phyloP scores from a whole-genome alignment of 2,888 invertebrate species.

The Ochropleura leucogaster region DNA sequence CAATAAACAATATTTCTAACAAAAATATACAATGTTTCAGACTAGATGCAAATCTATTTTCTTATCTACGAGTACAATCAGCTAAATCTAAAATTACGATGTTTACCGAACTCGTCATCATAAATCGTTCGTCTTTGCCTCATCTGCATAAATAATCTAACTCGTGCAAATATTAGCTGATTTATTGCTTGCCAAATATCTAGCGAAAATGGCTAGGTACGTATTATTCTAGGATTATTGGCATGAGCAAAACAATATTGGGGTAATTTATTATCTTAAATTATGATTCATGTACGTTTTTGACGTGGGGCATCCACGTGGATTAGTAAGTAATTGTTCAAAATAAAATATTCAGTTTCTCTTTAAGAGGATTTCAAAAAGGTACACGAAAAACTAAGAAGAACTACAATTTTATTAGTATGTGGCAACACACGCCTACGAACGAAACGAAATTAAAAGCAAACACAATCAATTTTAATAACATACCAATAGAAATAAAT shows the following conservation, averaged over 20 bases:
- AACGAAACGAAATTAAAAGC: slow-evolving; percentile 8
- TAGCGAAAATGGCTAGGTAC: slow-evolving; percentile 20
- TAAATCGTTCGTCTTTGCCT: slow-evolving; percentile 27
- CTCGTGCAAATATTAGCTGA: slow-evolving; percentile 28
- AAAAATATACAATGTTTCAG: background rate
- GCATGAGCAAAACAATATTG: background rate
- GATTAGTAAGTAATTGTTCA: background rate
- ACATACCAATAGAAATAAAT: slow-evolving; percentile 10
- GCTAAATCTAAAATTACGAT: slow-evolving; percentile 14
- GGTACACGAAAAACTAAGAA: background rate
- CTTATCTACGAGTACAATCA: slow-evolving; percentile 28
- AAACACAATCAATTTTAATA: slow-evolving; percentile 11
- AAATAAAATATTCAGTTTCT: background rate
- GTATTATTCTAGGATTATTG: background rate
- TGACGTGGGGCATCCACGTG: background rate
- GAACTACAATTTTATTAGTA: background rate
- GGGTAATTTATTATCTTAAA: background rate
- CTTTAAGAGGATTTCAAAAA: no score
- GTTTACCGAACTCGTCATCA: slow-evolving; percentile 26
- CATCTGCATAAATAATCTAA: slow-evolving; percentile 23
- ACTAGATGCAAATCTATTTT: slow-evolving; percentile 8
- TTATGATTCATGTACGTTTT: background rate
- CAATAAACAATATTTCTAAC: background rate
- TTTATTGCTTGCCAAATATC: slow-evolving; percentile 27
- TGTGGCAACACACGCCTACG: slow-evolving; percentile 9